Base-by-base conservation (phyloP, 35 echinoderm and acorn worm genomes). In the Diadema setosum region DNA sequence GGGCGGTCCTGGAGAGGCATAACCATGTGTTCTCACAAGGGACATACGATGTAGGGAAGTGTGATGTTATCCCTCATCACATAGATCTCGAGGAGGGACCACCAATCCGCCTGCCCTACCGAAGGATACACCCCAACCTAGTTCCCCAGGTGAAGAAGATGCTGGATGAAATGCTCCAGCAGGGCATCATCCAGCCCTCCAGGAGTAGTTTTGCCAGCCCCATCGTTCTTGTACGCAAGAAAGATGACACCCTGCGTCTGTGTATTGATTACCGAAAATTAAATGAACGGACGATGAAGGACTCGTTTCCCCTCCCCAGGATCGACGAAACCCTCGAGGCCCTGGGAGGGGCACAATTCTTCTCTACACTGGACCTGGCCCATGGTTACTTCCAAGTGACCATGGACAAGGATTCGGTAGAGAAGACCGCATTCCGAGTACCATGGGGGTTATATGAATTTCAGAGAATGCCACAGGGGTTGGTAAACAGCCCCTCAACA, bases 311-410 rank as follows among this genome's bases (percentile, higher is more conserved):
- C 20, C 58, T 93, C 23, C 91, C 91, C 0, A 31, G 91, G 30
- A 93, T 93, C 0, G 90, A 93, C 6, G 95, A 97, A 50, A 86
- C 90, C 2, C 46, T 97, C 31, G 75, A 90, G n/a, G 91, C 86
- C 2, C 39, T 93, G n/a, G 29, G 46, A 27, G 91, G 91, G 5
- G 91, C 91, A 1, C 24, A 42, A 17, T 93, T 74, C 32, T 93
- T 88, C 39, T 74, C 76, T 24, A 58, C 85, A 1, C n/a, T 93
- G 58, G 91, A 93, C 76, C 44, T 93, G 16, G 59, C 91, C 12
- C 91, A 93, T 49, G 91, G 86, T 0, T 93, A 89, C 43, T 75
- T 85, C 56, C 91, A 87, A 50, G 58, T 87, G 3, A 29, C 73
- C 3, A 93, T 93, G 91, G 23, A 88, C 65, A 7, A 21, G 11